A percentile compares a stretch with the other conserved stretches of the same genome.
Conservation (phyloP, 2,888 invertebrate genomes). For the Polietes domitor region DNA sequence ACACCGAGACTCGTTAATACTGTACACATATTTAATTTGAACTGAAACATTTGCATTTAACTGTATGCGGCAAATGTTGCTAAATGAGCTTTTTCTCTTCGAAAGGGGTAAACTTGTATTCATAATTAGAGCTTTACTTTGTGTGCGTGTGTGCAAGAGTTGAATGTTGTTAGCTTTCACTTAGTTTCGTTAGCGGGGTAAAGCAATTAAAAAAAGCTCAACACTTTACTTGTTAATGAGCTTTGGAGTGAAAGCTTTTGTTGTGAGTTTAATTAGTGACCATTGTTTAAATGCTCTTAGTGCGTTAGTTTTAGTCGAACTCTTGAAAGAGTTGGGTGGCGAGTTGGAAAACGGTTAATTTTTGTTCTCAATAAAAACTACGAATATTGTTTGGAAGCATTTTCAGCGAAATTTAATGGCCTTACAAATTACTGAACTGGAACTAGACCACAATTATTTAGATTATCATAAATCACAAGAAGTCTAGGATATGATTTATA, state of each 20-base stretch:
- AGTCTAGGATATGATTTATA: no score
- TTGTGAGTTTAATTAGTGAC: slow-evolving; percentile 21
- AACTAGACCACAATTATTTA: no score
- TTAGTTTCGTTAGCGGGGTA: neutral
- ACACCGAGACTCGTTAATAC: slow-evolving; percentile 29
- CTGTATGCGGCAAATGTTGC: neutral
- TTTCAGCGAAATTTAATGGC: no score
- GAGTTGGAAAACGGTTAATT: neutral
- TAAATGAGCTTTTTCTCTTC: slow-evolving; percentile 1
- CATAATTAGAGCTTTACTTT: neutral
- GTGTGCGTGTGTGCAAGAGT: neutral
- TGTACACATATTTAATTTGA: slow-evolving; percentile 13
- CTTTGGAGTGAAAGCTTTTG: slow-evolving; percentile 27
- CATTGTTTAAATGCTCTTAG: slow-evolving; percentile 2
- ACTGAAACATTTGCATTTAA: neutral
- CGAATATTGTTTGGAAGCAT: no score
- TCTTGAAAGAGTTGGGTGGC: neutral
- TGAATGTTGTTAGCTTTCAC: neutral
- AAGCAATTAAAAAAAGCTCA: neutral
- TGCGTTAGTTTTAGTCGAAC: neutral
- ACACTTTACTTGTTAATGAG: neutral
- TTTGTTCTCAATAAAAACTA: neutral
- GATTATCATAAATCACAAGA: no score
- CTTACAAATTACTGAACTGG: no score
- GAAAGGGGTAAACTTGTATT: neutral